These are phyloP conservation scores for Laothoe populi DNA, from an alignment of 2,888 invertebrate species.

Conservation along the genomic window DNA sequence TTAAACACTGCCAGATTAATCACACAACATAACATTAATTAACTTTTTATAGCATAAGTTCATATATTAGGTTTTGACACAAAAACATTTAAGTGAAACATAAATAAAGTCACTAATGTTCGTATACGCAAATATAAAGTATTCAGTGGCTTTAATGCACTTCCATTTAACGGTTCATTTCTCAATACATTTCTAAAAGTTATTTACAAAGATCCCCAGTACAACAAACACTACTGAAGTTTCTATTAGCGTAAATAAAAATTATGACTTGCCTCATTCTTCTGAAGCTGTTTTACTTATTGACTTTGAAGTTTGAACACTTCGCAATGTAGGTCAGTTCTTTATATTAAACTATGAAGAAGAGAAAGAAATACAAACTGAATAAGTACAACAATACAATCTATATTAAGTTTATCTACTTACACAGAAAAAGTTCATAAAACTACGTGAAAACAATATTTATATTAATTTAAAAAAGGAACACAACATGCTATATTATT, in stretches of 20 bases:
- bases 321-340: neutral
- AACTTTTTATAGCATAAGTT: too few species aligned
- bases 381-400: neutral
- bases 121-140: neutral
- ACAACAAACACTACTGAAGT: constrained; percentile 9
- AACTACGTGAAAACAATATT: too few species aligned
- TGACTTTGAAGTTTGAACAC: constrained; percentile 2
- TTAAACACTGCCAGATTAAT: constrained; percentile 45
- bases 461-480: too few species aligned
- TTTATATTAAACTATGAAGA: neutral
- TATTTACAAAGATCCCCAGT: constrained; percentile 11
- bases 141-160: constrained; percentile 32
- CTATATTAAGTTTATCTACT: too few species aligned
- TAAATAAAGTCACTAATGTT: neutral
- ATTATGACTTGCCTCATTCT: constrained; percentile 14
- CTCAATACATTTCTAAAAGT: constrained; percentile 14
- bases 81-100: neutral
- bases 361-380: neutral
- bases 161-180: constrained; percentile 37
- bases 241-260: constrained; percentile 7
- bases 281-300: neutral
- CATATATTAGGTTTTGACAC: too few species aligned
- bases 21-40: neutral
- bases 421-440: too few species aligned
- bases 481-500: too few species aligned